Conservation (phyloP, 2,888 invertebrate genomes). For the Lamellibrachia satsuma region DNA sequence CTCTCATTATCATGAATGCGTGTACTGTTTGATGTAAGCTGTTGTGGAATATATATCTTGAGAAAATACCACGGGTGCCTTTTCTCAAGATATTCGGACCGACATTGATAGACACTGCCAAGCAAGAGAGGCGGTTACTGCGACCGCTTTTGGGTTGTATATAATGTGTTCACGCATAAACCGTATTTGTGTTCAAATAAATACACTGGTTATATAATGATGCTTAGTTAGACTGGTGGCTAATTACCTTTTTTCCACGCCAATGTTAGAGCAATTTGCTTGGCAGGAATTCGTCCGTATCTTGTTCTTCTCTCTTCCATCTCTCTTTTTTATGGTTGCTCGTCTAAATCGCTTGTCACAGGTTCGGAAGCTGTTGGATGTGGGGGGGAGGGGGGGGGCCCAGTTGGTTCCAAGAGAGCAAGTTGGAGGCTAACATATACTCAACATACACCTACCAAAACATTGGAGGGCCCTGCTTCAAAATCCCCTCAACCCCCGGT, state of each 20-base stretch:
- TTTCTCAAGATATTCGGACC: not conserved
- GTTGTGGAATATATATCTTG: not conserved
- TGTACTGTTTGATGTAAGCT: not conserved
- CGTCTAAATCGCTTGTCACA: not conserved
- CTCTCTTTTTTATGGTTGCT: not conserved
- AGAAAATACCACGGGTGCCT: not conserved
- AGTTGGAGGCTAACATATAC: too few species aligned
- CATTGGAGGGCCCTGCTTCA: too few species aligned
- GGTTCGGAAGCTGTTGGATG: too few species aligned
- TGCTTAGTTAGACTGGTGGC: not conserved
- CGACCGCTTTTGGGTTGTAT: not conserved
- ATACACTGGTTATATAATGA: not conserved
- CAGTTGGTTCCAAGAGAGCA: too few species aligned
- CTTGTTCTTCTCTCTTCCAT: not conserved
- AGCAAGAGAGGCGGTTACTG: not conserved
- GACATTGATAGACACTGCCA: not conserved
- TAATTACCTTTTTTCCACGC: not conserved
- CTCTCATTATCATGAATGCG: not conserved
- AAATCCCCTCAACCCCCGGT: too few species aligned
- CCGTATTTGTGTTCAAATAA: not conserved
- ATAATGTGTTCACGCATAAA: not conserved
- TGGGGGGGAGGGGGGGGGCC: too few species aligned
- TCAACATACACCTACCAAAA: too few species aligned
- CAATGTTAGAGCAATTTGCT: not conserved
- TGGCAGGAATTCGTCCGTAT: not conserved